Conservation (phyloP, 1,140 invertebrate genomes). For the Ptiloglossa arizonensis region DNA sequence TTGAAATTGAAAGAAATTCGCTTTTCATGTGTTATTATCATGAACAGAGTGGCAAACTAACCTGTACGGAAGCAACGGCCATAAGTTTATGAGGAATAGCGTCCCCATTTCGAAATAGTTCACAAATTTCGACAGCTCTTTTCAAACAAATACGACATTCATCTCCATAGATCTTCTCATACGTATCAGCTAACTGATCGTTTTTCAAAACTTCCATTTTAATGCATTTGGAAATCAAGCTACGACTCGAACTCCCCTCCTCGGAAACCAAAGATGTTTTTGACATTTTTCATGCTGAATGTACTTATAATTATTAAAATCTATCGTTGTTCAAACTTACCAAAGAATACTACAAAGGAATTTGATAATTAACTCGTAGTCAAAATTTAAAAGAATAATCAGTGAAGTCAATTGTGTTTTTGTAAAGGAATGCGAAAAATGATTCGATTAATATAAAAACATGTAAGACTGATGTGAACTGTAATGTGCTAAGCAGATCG, state of each 20-base stretch:
- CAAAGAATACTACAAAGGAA: neutral
- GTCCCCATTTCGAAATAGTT: slow-evolving; percentile 65
- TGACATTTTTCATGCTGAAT: slow-evolving; percentile 19
- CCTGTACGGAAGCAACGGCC: slow-evolving; percentile 75
- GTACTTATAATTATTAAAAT: neutral
- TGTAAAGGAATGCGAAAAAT: neutral
- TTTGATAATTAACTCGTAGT: neutral
- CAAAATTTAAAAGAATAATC: neutral
- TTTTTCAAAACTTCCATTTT: slow-evolving; percentile 48
- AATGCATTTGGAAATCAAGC: slow-evolving; percentile 33
- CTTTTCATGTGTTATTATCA: slow-evolving; percentile 43
- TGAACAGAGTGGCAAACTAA: slow-evolving; percentile 60
- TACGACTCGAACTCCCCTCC: slow-evolving; percentile 17
- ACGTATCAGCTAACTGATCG: slow-evolving; percentile 22
- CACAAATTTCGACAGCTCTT: slow-evolving; percentile 58
- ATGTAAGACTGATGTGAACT: neutral
- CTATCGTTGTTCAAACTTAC: neutral
- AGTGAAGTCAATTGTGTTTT: neutral
- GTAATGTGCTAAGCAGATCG: neutral
- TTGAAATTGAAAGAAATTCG: slow-evolving; percentile 38
- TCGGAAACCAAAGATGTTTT: slow-evolving; percentile 30
- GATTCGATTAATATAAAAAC: neutral
- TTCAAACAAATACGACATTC: slow-evolving; percentile 72
- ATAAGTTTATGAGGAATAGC: slow-evolving; percentile 71
- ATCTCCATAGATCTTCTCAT: slow-evolving; percentile 38